phyloP scores from a whole-genome alignment of 2,797 vertebrate genomes.

The Cheirogaleus major region DNA sequence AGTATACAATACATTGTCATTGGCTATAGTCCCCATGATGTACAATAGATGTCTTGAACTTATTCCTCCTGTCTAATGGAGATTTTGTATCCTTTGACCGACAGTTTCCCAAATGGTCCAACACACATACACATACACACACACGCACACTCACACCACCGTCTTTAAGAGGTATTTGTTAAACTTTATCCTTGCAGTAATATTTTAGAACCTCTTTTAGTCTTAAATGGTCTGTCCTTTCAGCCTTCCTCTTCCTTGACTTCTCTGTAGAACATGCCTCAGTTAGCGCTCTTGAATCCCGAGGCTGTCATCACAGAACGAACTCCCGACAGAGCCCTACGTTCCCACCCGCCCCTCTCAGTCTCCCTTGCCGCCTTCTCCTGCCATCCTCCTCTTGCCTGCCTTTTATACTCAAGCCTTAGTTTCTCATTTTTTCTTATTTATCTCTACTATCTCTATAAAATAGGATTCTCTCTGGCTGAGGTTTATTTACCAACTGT shows the following conservation, averaged over 20 bases:
- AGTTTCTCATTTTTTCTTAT: not conserved
- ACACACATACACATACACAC: not conserved
- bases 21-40: not conserved
- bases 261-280: not conserved
- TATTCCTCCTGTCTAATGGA: not conserved
- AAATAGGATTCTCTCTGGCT: not conserved
- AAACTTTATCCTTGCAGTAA: not conserved
- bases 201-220: not conserved
- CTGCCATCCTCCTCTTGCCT: not conserved
- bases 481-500: not conserved
- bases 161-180: not conserved
- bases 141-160: not conserved
- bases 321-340: not conserved
- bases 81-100: not conserved
- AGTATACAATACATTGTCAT: not conserved
- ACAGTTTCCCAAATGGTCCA: not conserved
- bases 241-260: not conserved
- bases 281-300: no score
- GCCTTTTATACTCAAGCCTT: not conserved
- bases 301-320: not conserved
- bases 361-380: not conserved
- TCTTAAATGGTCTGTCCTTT: not conserved
- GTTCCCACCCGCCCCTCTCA: not conserved
- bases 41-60: not conserved
- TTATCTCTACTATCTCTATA: not conserved